These are phyloP conservation scores for Melopsittacus undulatus DNA, from an alignment of 2,797 vertebrate species.

Conservation along the genomic window DNA sequence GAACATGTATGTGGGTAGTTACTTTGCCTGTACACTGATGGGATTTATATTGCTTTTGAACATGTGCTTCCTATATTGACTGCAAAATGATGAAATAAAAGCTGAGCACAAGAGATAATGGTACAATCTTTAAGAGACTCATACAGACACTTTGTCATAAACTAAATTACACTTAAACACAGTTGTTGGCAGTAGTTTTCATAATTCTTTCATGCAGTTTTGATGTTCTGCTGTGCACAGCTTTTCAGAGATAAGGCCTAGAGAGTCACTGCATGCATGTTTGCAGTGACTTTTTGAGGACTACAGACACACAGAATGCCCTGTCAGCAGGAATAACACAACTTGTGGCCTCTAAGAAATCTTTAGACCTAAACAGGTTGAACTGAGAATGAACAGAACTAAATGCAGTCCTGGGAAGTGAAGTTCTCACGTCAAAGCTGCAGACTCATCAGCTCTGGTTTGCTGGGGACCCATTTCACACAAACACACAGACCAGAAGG, in stretches of 20 bases:
- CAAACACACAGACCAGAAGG: background rate
- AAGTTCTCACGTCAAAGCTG: background rate
- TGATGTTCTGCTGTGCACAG: background rate
- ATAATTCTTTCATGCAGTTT: background rate
- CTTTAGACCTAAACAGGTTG: background rate
- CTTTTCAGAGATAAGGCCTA: background rate
- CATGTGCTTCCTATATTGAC: background rate
- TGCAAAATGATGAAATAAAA: background rate
- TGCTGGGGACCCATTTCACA: background rate
- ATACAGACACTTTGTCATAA: background rate
- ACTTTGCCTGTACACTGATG: background rate
- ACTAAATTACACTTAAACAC: background rate
- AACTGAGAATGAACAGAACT: background rate
- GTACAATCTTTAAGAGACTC: background rate
- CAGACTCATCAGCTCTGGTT: background rate
- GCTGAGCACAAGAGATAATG: background rate
- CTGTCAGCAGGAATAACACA: rapidly evolving
- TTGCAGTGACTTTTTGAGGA: background rate
- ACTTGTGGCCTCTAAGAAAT: background rate
- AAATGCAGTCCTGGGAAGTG: background rate
- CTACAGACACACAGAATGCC: background rate
- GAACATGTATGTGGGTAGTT: background rate
- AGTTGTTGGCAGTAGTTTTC: background rate
- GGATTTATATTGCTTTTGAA: background rate
- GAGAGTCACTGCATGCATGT: rapidly evolving